phyloP scores from a whole-genome alignment of 2,113 vertebrate species.

The Andinoacara biseriatus region DNA sequence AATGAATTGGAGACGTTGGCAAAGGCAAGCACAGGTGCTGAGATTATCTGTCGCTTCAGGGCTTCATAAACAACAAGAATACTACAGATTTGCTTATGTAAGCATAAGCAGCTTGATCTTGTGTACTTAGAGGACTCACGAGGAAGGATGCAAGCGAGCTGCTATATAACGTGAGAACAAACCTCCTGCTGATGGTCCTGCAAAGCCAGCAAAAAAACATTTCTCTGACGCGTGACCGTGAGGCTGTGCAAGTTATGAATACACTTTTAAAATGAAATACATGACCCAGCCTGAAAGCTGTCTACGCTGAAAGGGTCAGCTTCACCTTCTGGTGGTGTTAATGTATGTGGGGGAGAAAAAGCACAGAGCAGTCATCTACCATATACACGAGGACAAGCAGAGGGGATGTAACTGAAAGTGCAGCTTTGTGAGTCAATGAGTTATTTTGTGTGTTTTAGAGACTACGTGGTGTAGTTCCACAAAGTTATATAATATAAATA shows the following conservation, averaged over 20 bases:
- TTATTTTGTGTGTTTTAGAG: background rate
- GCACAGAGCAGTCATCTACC: background rate
- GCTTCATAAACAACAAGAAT: constrained; percentile 39
- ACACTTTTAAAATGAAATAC: background rate
- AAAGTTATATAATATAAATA: background rate
- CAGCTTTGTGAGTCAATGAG: constrained; percentile 21
- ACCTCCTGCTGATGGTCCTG: constrained; percentile 11
- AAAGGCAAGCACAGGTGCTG: constrained; percentile 19
- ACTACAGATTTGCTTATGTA: constrained; percentile 35
- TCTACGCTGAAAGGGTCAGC: background rate
- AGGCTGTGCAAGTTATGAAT: background rate
- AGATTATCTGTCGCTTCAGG: constrained; percentile 31
- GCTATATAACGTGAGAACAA: constrained; percentile 5
- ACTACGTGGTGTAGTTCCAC: constrained; percentile 6
- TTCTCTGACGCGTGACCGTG: background rate
- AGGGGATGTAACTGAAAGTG: constrained; percentile 25
- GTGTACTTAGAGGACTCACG: constrained; percentile 13
- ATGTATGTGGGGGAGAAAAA: background rate
- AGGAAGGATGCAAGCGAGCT: constrained; percentile 10
- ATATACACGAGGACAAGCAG: background rate
- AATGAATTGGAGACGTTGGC: constrained; percentile 31
- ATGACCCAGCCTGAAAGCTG: background rate
- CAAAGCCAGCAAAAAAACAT: constrained; percentile 15
- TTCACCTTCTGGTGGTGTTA: constrained; percentile 2
- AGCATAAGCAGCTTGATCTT: constrained; percentile 41